Base-by-base conservation (phyloP, 2,113 vertebrate genomes). In the Prolemur simus region DNA sequence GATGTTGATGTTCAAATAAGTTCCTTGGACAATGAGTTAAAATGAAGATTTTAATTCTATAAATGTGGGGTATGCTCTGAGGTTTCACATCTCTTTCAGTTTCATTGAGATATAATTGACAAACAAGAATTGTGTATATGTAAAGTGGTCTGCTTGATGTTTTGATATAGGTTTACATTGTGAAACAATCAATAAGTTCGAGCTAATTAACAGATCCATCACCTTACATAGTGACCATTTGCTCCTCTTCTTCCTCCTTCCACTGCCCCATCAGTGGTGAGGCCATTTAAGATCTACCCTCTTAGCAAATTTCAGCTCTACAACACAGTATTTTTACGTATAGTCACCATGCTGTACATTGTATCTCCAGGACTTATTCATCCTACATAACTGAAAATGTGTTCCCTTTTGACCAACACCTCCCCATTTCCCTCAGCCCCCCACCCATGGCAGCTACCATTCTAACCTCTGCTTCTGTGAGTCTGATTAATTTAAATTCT, bases 101-200 rank as follows among this genome's bases (percentile, higher is more conserved):
- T 84, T 69, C 39, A 47, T 60, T 78, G 80, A 84, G 60, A n/a
- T 82, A 52, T 78, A 68, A 39, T 25, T 77, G 80, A 56, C 80
- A 94, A 89, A 73, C n/a, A 64, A n/a, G 76, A 58, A 39, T 17
- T 74, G 45, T 66, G 21, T 39, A 52, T 29, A 34, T 47, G 49
- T 56, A 77, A 58, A 56, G 17, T 23, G 37, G 13, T 21, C 32
- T 66, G 8, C 32, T 37, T 89, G 45, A 83, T 23, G 17, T 37
- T 94, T 71, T 83, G 86, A 45, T 76, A 32, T 18, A 34, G 25
- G 8, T 25, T 3, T 45, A 23, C 32, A 3, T 7, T 47, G 58
- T 49, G 37, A 89, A 58, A 58, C 45, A 47, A 20, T 76, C 15
- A 18, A 27, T 29, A 49, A 15, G 20, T 18, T 32, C 27, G 32